A percentile compares a stretch with the other conserved stretches of the same genome.
Conservation (phyloP, 2,113 vertebrate genomes). For the Clarias batrachus region DNA sequence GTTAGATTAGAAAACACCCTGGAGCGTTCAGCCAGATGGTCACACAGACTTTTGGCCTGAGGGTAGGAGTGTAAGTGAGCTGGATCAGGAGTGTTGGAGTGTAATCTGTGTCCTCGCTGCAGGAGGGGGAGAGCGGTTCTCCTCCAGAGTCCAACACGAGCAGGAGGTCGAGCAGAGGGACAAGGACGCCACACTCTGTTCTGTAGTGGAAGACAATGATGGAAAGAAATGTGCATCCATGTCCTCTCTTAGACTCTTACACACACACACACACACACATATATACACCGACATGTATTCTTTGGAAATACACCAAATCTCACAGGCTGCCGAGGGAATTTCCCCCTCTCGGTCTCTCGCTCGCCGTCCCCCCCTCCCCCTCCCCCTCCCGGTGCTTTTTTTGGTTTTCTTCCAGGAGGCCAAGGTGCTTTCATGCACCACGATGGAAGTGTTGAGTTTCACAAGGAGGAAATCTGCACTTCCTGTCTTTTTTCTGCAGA, state of each 20-base stretch:
- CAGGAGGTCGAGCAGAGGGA: conserved; percentile 6
- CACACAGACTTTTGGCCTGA: not conserved
- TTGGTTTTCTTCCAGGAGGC: conserved; percentile 17
- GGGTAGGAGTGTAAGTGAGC: not conserved
- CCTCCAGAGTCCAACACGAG: not conserved
- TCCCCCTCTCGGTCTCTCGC: conserved; percentile 14
- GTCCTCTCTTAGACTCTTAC: not conserved
- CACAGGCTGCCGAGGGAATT: not conserved
- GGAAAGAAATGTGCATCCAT: conserved; percentile 26
- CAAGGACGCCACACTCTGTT: not conserved
- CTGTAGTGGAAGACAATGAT: not conserved
- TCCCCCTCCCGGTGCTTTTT: not conserved
- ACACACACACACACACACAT: no score
- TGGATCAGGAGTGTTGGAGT: not conserved
- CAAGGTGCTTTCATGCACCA: conserved; percentile 15
- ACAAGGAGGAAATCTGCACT: conserved; percentile 36
- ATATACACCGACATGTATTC: not conserved
- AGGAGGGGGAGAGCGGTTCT: no score
- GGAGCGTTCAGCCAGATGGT: not conserved
- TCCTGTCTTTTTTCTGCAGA: conserved; percentile 43
- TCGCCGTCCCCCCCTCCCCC: not conserved
- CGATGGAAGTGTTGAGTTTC: conserved; percentile 39
- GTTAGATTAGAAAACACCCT: not conserved
- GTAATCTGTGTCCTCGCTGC: not conserved
- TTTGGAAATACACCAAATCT: conserved; percentile 40